phyloP scores from a whole-genome alignment of 2,113 vertebrate species.

The Vulpes vulpes region DNA sequence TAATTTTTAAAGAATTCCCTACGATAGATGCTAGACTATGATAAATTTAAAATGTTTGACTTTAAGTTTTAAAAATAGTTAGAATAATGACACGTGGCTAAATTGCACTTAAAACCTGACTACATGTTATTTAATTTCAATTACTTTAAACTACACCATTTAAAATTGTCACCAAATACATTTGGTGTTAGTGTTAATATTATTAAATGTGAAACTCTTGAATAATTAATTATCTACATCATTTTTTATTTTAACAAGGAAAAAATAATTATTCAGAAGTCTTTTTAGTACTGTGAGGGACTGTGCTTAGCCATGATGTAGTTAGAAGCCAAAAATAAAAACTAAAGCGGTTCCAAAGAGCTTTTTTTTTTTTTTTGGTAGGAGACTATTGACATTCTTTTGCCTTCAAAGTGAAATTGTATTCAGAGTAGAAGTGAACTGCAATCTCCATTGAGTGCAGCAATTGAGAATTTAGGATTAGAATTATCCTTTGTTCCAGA shows the following conservation, averaged over 20 bases:
- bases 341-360: neutral
- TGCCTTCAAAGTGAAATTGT: conserved; percentile 68
- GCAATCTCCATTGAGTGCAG: conserved; percentile 51
- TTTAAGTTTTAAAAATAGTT: conserved; percentile 58
- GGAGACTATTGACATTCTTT: neutral
- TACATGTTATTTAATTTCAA: conserved; percentile 78
- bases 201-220: conserved; percentile 58
- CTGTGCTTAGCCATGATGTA: neutral
- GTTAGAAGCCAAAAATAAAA: conserved; percentile 25
- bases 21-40: neutral
- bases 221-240: conserved; percentile 45
- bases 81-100: conserved; percentile 21
- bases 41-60: conserved; percentile 61
- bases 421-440: conserved; percentile 51
- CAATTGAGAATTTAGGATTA: conserved; percentile 80
- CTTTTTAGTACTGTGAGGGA: conserved; percentile 30
- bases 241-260: conserved; percentile 58
- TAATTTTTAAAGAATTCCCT: conserved; percentile 50
- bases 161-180: conserved; percentile 64
- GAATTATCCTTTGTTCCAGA: conserved; percentile 86
- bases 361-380: neutral
- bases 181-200: conserved; percentile 25
- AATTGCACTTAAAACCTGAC: conserved; percentile 64
- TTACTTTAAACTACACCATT: conserved; percentile 58
- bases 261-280: conserved; percentile 71